Base-by-base conservation (phyloP, 1,140 invertebrate species). In the Zaprionus africanus region DNA sequence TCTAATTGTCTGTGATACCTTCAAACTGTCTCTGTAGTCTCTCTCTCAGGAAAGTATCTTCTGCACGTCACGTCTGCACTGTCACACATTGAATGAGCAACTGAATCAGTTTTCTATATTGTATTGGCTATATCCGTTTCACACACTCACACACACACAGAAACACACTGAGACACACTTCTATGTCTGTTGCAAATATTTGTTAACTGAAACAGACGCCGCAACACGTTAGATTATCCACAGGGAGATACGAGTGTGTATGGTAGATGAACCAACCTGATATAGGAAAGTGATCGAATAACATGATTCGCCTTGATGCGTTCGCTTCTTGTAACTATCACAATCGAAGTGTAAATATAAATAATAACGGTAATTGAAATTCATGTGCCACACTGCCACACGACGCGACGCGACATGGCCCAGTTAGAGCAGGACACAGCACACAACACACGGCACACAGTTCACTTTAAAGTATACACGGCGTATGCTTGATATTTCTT, bases 211-310 rank as follows among this genome's bases (percentile, higher is more conserved):
- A 74, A 68, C 38, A 26, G 4, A 61, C 13, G 5, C 15, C 38
- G 41, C 41, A 41, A 12, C 41, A 17, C 41, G n/a, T 36, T 38
- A 5, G 6, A 41, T 64, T 56, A 64, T 64, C 53, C 34, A 56
- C 2, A 49, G 4, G 17, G 58, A 12, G 11, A 9, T 26, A 46
- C n/a, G n/a, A n/a, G n/a, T n/a, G n/a, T n/a, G n/a, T n/a, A n/a
- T 12, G 41, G 24, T 60, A 17, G 26, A 28, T 49, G 28, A 69
- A 88, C 91, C 72, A 92, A 92, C 91, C 91, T 92, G 91, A 82
- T 80, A 88, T 81, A 71, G 79, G 81, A 82, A 80, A 92, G 49
- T 90, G 86, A 81, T 92, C 91, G 79, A 90, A 92, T 72, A 92
- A 72, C 91, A 92, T 92, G 56, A 76, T 86, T 38, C 54, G 19